Percentiles rank a stretch among this genome's conserved stretches.
Evolutionary conservation across 2,888 invertebrate genomes (phyloP).

Genomic region (Norana najaformis): DNA sequence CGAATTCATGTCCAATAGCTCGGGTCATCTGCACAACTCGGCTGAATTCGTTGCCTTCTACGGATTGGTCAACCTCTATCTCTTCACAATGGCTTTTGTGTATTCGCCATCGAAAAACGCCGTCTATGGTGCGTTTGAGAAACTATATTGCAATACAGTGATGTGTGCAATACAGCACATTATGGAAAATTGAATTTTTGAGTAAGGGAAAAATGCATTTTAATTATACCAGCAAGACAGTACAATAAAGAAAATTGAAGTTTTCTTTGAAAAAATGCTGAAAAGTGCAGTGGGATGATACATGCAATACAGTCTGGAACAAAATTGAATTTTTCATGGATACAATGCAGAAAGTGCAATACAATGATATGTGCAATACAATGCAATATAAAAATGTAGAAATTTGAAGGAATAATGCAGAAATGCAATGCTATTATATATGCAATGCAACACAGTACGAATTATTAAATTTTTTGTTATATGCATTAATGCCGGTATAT

Average conservation of each 20-base stretch:
- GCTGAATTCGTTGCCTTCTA: conserved; percentile 95
- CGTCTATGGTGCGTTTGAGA: conserved; percentile 74
- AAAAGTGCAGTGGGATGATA: no score
- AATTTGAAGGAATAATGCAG: no score
- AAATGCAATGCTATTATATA: no score
- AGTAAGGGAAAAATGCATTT: background rate
- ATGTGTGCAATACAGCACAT: background rate
- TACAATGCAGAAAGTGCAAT: background rate
- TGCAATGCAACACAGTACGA: no score
- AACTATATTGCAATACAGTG: background rate
- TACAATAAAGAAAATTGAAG: background rate
- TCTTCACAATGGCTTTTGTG: conserved; percentile 90
- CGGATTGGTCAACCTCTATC: conserved; percentile 87
- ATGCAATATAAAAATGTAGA: background rate
- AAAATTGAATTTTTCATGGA: background rate
- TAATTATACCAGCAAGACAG: background rate
- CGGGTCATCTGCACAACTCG: conserved; percentile 85
- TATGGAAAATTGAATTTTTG: background rate
- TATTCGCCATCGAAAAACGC: conserved; percentile 83
- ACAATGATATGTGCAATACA: background rate
- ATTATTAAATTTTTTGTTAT: no score
- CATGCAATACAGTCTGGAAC: background rate
- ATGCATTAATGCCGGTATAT: no score
- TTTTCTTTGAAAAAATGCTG: background rate
- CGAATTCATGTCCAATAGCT: conserved; percentile 82